Evolutionary conservation across 2,797 vertebrate species (phyloP).

Genomic region (Danionella dracula): DNA sequence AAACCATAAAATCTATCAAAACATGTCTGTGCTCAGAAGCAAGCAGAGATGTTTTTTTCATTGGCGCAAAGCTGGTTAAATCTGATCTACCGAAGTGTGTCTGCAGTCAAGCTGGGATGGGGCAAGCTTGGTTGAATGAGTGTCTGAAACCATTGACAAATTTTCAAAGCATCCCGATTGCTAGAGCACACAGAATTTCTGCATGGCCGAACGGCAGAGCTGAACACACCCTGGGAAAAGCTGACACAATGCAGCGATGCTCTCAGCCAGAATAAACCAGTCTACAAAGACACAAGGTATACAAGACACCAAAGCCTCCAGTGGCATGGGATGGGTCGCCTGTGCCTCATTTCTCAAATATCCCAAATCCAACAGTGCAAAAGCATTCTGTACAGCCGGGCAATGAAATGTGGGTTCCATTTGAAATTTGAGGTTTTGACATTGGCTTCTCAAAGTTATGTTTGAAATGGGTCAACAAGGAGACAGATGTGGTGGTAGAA

Average conservation of each 20-base stretch:
- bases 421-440: too few species aligned
- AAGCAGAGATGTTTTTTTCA: slow-evolving; percentile 44
- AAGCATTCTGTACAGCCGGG: neutral
- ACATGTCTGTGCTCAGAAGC: slow-evolving; percentile 61
- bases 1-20: neutral
- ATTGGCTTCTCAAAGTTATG: too few species aligned
- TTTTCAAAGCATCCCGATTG: slow-evolving; percentile 63
- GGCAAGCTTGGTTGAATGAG: slow-evolving; percentile 56
- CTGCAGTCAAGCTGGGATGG: slow-evolving; percentile 51
- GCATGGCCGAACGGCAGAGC: slow-evolving; percentile 64
- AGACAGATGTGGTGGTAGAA: too few species aligned
- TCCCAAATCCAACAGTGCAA: slow-evolving; percentile 28
- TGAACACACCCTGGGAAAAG: slow-evolving; percentile 66
- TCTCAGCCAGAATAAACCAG: slow-evolving; percentile 62
- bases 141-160: slow-evolving; percentile 63
- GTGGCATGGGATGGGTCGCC: neutral
- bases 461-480: too few species aligned
- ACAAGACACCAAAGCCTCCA: slow-evolving; percentile 9
- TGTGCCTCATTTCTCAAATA: slow-evolving; percentile 34
- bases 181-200: slow-evolving; percentile 72
- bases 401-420: too few species aligned
- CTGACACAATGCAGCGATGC: slow-evolving; percentile 60
- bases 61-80: slow-evolving; percentile 67
- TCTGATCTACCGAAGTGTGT: slow-evolving; percentile 56
- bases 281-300: slow-evolving; percentile 42